Evolutionary conservation across 2,797 vertebrate species (phyloP), one percentile per base, ranked within the genome.

Genomic region (Sus cebifrons): DNA sequence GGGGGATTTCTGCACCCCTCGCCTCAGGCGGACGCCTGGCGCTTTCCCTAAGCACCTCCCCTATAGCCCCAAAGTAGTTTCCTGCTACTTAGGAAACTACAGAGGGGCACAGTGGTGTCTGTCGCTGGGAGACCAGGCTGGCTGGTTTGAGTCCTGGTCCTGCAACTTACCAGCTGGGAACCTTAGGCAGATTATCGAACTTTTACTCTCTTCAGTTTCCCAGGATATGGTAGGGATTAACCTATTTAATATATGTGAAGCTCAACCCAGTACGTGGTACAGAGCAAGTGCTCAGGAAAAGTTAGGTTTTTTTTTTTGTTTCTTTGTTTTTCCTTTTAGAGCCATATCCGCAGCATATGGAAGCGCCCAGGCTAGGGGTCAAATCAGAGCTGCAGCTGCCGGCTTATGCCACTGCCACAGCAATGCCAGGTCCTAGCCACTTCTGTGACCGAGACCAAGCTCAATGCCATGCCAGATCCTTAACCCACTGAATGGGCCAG

Each of bases 1-100:
- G 62, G 7, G 32, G 67, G 0, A n/a, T 58, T 29, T 3, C 20
- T 18, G n/a, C 29, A 52, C 32, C 56, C 40, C 32, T 15, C 6
- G 67, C 44, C 68, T 74, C 23, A 2, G 75, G 68, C 32, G 27
- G 4, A 2, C 0, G 3, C 49, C 20, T 0, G 11, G 23, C 36
- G 21, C 32, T 49, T 16, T 23, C 49, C 12, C 11, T 71, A 17
- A 32, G n/a, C 12, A 3, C 44, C 32, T 44, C 27, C 4, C 62
- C 56, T 27, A 84, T 21, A 52, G 84, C 44, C 12, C 23, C 12
- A 52, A 58, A 15, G 32, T 2, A 4, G 40, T 36, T 44, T 25
- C 36, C 64, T 36, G n/a, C 32, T 44, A 12, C 11, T 8, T 14
- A 29, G 23, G 23, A n/a, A 7, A 4, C 36, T 11, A 2, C 17